Evolutionary conservation across 1,140 invertebrate genomes (phyloP), one percentile per base, ranked within the genome.

Genomic region (Drosophila seguyi): DNA sequence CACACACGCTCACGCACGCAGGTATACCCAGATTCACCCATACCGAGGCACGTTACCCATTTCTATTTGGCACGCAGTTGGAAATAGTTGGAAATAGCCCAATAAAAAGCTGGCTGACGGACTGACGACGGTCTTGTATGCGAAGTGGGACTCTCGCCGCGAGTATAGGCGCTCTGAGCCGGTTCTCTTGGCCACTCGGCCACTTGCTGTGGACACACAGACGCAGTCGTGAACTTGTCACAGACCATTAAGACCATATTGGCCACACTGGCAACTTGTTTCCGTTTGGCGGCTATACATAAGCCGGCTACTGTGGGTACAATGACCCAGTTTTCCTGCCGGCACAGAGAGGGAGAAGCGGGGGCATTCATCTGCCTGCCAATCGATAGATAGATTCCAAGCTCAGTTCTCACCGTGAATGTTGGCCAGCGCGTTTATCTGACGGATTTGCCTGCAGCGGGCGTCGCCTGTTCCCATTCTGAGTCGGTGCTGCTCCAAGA

Each of bases 241-340:
- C 81, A 90, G 69, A 75, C 74, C 84, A 84, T 88, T 67, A 81
- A 79, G 83, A 83, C 85, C 78, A 90, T 85, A 90, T 81, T 81
- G 85, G 86, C 65, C 52, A 55, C 38, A 55, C 52, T 65, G 59
- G 65, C 78, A 90, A 85, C 85, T 81, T 71, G 85, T 90, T 90
- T 73, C 75, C 75, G 79, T 90, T 79, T 90, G 63, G 75, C 66
- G 58, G 39, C 47, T 50, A 66, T 42, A 68, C 44, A 66, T 65
- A 50, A 68, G 65, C 61, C 45, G 66, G 45, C 63, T 76, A 59
- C 75, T 59, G 39, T 59, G 75, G 63, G 74, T 81, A 87, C 67
- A 74, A 83, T 88, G 85, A 90, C 85, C 88, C 81, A 90, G 78
- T 79, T 90, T 90, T 55, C 36, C 14, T 8, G 36, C 8, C 45